phyloP scores from a whole-genome alignment of 2,113 vertebrate genomes.

The Potamarius usumacintae region DNA sequence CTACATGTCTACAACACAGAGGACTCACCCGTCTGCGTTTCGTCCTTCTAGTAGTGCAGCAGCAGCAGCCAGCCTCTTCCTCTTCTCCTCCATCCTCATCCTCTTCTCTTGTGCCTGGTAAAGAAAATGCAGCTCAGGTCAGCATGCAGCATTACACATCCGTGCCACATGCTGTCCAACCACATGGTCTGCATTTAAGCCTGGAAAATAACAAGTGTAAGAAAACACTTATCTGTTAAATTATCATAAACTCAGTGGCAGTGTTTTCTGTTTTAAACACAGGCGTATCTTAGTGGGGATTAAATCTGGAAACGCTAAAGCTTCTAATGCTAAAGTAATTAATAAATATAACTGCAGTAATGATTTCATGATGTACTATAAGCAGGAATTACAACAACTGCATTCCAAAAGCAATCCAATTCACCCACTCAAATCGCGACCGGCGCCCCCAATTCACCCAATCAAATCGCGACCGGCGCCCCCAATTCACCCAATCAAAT shows the following conservation, averaged over 20 bases:
- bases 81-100: conserved; percentile 83
- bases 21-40: conserved; percentile 89
- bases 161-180: not conserved
- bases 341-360: not conserved
- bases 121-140: conserved; percentile 11
- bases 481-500: too few species aligned
- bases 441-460: too few species aligned
- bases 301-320: not conserved
- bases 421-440: not conserved
- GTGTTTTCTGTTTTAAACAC: not conserved
- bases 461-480: too few species aligned
- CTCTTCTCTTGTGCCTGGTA: conserved; percentile 84
- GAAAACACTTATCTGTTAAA: not conserved
- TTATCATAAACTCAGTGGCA: not conserved
- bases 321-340: not conserved
- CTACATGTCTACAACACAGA: not conserved
- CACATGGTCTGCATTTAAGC: not conserved
- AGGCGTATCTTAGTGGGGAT: not conserved
- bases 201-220: not conserved
- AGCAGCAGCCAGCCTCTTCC: conserved; percentile 79
- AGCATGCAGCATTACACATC: not conserved
- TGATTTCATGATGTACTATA: not conserved
- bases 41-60: conserved; percentile 79
- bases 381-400: not conserved
- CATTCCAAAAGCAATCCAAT: not conserved